Evolutionary conservation across 1,140 invertebrate genomes (phyloP), one percentile per base, ranked within the genome.

Genomic region (Drosophila neocordata): DNA sequence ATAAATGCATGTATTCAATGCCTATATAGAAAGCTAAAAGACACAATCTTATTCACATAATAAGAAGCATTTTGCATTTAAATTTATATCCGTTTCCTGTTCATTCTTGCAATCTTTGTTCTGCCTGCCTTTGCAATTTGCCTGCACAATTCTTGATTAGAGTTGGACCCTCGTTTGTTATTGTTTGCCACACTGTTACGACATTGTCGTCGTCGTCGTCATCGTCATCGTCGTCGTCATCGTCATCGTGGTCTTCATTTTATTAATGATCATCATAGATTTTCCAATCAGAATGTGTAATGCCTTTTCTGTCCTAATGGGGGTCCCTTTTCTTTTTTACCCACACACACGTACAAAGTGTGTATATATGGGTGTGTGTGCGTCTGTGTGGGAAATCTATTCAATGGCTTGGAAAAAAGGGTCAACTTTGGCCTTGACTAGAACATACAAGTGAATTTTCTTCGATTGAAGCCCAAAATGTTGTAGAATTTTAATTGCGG

Each of bases 191-290:
- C 41, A 48, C 41, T 71, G 75, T 71, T 69, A 55, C 61, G 80
- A 62, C 73, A 65, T 62, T 48, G 41, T 48, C 15, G 13, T 44
- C 13, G 60, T 73, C 57, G 66, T n/a, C n/a, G n/a, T n/a, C n/a
- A n/a, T n/a, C n/a, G n/a, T n/a, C n/a, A n/a, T n/a, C n/a, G n/a
- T n/a, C n/a, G n/a, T 24, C 60, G 80, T 57, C 73, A 65, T 62
- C 15, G 41, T 44, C 41, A 13, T 41, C n/a, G 60, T 73, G 51
- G 69, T 79, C 71, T 72, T 77, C 79, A 67, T 84, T 84, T 73
- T 84, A 84, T 84, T 84, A 84, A 84, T 84, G 80, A 84, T 79
- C 80, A 81, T 77, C 77, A 74, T 81, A 81, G 77, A 87, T 85
- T 84, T 85, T 71, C 73, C 81, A 85, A 85, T 87, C 82, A 85